phyloP scores from a whole-genome alignment of 1,140 invertebrate genomes.

The Tetranychus urticae region DNA sequence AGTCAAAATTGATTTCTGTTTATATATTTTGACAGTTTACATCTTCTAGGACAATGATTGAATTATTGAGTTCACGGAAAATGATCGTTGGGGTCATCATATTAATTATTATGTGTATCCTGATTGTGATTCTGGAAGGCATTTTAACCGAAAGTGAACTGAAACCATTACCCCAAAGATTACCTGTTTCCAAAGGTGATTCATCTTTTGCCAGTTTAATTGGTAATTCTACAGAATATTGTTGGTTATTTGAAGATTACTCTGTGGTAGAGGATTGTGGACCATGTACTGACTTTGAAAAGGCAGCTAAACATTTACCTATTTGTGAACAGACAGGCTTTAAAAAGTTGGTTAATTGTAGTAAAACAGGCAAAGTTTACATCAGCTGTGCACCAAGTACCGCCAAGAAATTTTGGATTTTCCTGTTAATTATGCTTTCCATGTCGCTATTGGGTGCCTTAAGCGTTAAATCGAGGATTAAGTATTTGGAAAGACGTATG shows the following conservation, averaged over 20 bases:
- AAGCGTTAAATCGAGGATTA: slow-evolving; percentile 29
- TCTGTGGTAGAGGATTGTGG: slow-evolving; percentile 21
- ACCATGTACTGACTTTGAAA: slow-evolving; percentile 34
- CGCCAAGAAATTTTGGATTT: slow-evolving; percentile 46
- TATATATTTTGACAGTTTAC: too few species aligned
- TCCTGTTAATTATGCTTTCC: slow-evolving; percentile 44
- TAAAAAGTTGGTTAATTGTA: slow-evolving; percentile 41
- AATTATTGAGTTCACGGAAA: background rate
- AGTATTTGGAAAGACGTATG: slow-evolving; percentile 24
- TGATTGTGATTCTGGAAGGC: background rate
- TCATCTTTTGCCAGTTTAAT: too few species aligned
- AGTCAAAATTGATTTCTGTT: too few species aligned
- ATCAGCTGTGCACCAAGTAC: slow-evolving; percentile 19
- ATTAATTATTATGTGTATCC: background rate
- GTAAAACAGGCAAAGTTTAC: slow-evolving; percentile 37
- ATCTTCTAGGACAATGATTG: too few species aligned
- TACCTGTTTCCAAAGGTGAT: background rate
- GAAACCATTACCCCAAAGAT: background rate
- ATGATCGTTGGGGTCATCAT: background rate
- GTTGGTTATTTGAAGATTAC: slow-evolving; percentile 15
- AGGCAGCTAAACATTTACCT: slow-evolving; percentile 33
- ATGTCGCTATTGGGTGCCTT: slow-evolving; percentile 33
- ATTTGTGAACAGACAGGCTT: slow-evolving; percentile 42
- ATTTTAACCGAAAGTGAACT: background rate
- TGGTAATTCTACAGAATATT: slow-evolving; percentile 1